Percentiles rank a stretch among this genome's conserved stretches.
phyloP scores from a whole-genome alignment of 2,888 invertebrate genomes.

The Tubiluchus corallicola region DNA sequence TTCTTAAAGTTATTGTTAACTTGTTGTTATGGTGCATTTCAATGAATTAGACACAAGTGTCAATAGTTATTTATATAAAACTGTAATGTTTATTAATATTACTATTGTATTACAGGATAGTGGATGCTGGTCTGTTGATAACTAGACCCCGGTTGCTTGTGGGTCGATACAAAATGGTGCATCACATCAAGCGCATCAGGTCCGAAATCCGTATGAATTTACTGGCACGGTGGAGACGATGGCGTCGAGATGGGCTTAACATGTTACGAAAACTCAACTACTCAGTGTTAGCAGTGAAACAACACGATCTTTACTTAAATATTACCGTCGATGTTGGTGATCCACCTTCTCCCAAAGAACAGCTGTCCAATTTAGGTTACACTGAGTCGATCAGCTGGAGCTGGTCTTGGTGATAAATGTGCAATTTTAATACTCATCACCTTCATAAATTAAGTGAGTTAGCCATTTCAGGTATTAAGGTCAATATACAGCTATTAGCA shows the following conservation, averaged over 20 bases:
- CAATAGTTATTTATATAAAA: too few species aligned
- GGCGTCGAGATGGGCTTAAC: slow-evolving; percentile 30
- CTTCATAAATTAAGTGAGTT: too few species aligned
- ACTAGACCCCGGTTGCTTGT: slow-evolving; percentile 33
- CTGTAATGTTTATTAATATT: too few species aligned
- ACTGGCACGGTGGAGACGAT: neutral
- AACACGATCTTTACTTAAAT: slow-evolving; percentile 29
- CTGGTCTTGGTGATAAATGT: too few species aligned
- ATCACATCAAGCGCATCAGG: slow-evolving; percentile 19
- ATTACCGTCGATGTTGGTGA: slow-evolving; percentile 34
- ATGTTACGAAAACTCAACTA: slow-evolving; percentile 26
- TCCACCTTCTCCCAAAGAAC: slow-evolving; percentile 34
- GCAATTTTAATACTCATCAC: too few species aligned
- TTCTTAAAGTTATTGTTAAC: too few species aligned
- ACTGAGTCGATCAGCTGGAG: too few species aligned
- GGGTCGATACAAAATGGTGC: slow-evolving; percentile 27
- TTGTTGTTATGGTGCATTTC: too few species aligned
- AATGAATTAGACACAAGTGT: too few species aligned
- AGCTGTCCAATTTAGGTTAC: slow-evolving; percentile 18
- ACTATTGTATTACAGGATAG: too few species aligned
- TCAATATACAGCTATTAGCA: too few species aligned
- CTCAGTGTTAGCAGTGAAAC: slow-evolving; percentile 20
- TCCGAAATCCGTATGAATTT: neutral
- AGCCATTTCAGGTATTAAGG: too few species aligned
- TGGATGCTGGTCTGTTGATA: slow-evolving; percentile 30